A percentile compares a stretch with the other conserved stretches of the same genome.
phyloP scores from a whole-genome alignment of 2,113 vertebrate genomes.

The Danio rerio region DNA sequence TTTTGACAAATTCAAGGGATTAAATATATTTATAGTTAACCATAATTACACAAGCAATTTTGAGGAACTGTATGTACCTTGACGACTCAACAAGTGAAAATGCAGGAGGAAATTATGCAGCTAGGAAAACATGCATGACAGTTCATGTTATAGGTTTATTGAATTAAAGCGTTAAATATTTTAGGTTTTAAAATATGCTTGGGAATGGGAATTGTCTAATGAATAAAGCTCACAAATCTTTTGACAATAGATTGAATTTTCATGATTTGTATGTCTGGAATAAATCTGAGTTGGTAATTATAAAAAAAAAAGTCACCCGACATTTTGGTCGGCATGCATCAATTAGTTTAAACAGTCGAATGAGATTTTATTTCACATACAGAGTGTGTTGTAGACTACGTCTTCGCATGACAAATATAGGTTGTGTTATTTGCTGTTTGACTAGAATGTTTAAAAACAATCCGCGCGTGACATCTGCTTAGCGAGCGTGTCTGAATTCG shows the following conservation, averaged over 20 bases:
- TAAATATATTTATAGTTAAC: not conserved
- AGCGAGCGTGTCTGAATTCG: conserved; percentile 12
- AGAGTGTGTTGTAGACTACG: too few species aligned
- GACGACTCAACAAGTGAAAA: conserved; percentile 21
- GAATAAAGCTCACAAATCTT: not conserved
- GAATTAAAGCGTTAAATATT: not conserved
- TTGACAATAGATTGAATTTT: not conserved
- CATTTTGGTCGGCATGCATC: not conserved
- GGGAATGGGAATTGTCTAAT: not conserved
- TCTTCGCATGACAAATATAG: not conserved
- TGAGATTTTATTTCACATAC: not conserved
- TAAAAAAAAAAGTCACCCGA: not conserved
- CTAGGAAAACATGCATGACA: not conserved
- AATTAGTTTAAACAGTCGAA: not conserved
- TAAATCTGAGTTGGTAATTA: not conserved
- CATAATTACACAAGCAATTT: conserved; percentile 8
- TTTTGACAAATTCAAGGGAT: not conserved
- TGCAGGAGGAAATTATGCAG: not conserved
- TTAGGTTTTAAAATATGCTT: not conserved
- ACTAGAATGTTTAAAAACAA: not conserved
- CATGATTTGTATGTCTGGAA: not conserved
- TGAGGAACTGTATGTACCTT: conserved; percentile 11
- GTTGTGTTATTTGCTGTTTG: not conserved
- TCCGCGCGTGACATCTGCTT: not conserved
- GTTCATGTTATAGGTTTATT: not conserved